Conservation (phyloP, 1,140 invertebrate species). For the Sinonovacula constricta region DNA sequence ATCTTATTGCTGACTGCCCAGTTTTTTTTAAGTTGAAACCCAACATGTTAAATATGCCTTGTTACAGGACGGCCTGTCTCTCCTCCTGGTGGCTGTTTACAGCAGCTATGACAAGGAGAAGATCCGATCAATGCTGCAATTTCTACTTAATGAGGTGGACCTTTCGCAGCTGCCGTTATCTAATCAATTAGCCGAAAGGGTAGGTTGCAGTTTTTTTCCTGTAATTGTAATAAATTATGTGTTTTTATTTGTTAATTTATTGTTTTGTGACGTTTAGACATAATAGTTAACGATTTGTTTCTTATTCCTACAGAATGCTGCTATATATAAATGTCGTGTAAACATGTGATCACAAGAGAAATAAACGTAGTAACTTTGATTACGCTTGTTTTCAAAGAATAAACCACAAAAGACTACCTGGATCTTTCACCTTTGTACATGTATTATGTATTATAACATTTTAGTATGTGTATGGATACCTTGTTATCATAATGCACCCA, state of each 20-base stretch:
- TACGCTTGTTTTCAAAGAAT: neutral
- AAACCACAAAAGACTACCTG: neutral
- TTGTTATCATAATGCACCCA: too few relatives aligned
- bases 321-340: neutral
- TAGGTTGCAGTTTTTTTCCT: constrained; percentile 6
- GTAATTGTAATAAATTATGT: neutral
- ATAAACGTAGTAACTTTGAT: neutral
- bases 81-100: constrained; percentile 25
- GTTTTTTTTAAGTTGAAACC: too few relatives aligned
- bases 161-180: neutral
- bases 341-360: neutral
- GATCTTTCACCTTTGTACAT: too few relatives aligned
- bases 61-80: constrained; percentile 37
- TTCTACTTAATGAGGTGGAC: constrained; percentile 18
- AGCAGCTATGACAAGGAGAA: constrained; percentile 36
- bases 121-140: constrained; percentile 9
- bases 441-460: too few relatives aligned
- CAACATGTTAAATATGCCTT: too few relatives aligned
- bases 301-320: neutral
- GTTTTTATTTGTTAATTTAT: neutral
- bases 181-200: constrained; percentile 1
- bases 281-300: neutral
- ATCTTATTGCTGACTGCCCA: too few relatives aligned
- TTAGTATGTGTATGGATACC: too few relatives aligned
- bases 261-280: neutral